Conservation (phyloP, 2,888 invertebrate genomes). For the Eledona agricola region DNA sequence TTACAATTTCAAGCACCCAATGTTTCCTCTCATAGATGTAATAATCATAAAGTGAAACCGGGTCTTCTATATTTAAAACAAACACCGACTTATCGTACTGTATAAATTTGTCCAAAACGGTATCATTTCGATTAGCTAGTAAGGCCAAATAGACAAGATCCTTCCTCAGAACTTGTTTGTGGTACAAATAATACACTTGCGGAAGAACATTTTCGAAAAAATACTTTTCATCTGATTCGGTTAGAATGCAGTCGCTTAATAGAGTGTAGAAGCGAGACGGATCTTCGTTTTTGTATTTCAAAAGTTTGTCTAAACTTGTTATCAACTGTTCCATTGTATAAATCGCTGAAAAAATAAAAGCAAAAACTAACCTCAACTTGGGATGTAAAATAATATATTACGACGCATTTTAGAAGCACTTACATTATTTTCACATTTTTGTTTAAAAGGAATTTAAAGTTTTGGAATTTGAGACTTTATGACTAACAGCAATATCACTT, state of each 20-base stretch:
- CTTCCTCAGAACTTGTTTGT: slow-evolving; percentile 45
- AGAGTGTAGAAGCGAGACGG: slow-evolving; percentile 16
- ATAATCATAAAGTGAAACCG: slow-evolving; percentile 54
- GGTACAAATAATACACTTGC: slow-evolving; percentile 47
- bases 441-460: too few species aligned
- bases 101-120: slow-evolving; percentile 45
- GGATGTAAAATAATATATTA: too few species aligned
- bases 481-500: too few species aligned
- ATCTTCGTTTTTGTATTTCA: slow-evolving; percentile 18
- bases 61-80: slow-evolving; percentile 49
- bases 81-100: slow-evolving; percentile 48
- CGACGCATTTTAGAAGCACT: too few species aligned
- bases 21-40: slow-evolving; percentile 53
- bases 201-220: slow-evolving; percentile 44
- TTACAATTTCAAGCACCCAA: slow-evolving; percentile 56
- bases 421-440: too few species aligned
- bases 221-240: slow-evolving; percentile 37
- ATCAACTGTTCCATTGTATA: slow-evolving; percentile 24
- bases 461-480: too few species aligned
- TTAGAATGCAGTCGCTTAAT: slow-evolving; percentile 13
- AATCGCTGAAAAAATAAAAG: slow-evolving; percentile 6
- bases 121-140: slow-evolving; percentile 47
- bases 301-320: slow-evolving; percentile 12
- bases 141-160: slow-evolving; percentile 51
- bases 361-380: slow-evolving; percentile 8